Base-by-base conservation (phyloP, 92 coral and sea anemone species). In the Epizoanthus scotinus region DNA sequence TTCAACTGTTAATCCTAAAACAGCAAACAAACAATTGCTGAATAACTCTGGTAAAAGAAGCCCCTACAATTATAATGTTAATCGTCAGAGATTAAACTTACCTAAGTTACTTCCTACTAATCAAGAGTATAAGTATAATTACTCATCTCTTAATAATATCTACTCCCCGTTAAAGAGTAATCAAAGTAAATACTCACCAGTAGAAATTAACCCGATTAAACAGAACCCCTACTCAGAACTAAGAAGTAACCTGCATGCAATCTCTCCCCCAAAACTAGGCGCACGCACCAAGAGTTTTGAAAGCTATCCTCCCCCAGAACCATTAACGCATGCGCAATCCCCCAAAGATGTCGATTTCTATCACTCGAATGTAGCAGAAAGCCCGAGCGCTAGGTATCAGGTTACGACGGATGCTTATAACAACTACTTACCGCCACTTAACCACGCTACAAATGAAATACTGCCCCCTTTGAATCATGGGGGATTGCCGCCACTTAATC, bases 281-380 rank as follows among this genome's bases (percentile, higher is more conserved):
- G 81, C 81, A 75, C 81, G 81, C 36, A 38, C 22, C 21, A 75
- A 75, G 63, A 70, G 59, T 9, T 70, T 22, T 47, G 58, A 70
- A 19, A 57, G 53, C 67, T 75, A 75, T 18, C 69, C 81, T 59
- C 81, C 69, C 63, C 81, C 81, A 44, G 81, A n/a, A 36, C 81
- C 81, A 12, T 75, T 75, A 59, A 49, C 81, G 81, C 81, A 75
- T 60, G 81, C 81, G 0, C 67, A 75, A 63, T 75, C 81, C 68
- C 81, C 67, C 29, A 57, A 75, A 75, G 81, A 57, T 44, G 81
- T 75, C 81, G 61, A 75, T 60, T 75, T 75, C 34, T 75, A 75
- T 75, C 81, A 75, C 69, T 75, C 81, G 20, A 75, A 75, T 57
- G 67, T 75, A 75, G 81, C 67, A 57, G 81, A 75, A 75, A 55